Percentiles rank a stretch among this genome's conserved stretches.
Conservation (phyloP, 2,797 vertebrate species). For the Rhynchotus rufescens region DNA sequence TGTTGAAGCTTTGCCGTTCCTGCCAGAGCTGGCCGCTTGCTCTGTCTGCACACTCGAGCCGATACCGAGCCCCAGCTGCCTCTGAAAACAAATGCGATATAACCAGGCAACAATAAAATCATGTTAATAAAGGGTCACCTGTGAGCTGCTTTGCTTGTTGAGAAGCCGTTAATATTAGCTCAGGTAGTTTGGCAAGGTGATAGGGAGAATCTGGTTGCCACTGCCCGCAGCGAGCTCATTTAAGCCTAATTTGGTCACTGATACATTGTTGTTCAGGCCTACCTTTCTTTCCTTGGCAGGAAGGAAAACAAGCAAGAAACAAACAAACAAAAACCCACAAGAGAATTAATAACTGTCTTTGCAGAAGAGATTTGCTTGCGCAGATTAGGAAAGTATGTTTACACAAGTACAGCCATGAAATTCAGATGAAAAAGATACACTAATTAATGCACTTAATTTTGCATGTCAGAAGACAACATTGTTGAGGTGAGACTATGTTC, state of each 20-base stretch:
- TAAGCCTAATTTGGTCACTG: background rate
- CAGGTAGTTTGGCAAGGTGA: background rate
- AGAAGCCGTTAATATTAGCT: background rate
- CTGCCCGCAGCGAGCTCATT: background rate
- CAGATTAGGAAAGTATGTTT: background rate
- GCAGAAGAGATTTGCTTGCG: slow-evolving; percentile 20
- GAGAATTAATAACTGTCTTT: background rate
- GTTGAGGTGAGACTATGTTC: background rate
- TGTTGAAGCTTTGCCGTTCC: fast-evolving
- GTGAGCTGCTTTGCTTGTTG: background rate
- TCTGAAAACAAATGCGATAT: background rate
- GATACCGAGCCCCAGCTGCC: background rate
- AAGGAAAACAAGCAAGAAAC: background rate
- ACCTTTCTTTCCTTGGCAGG: background rate
- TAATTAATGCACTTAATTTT: background rate
- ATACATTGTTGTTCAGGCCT: background rate
- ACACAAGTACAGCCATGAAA: background rate
- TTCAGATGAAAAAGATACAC: background rate
- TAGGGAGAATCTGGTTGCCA: background rate
- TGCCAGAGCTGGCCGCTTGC: background rate
- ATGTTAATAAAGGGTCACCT: background rate
- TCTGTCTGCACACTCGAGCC: background rate
- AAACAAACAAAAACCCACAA: background rate
- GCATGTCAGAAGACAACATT: background rate
- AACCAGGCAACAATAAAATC: background rate